phyloP scores from a whole-genome alignment of 2,797 vertebrate genomes.

The Chromis chromis region DNA sequence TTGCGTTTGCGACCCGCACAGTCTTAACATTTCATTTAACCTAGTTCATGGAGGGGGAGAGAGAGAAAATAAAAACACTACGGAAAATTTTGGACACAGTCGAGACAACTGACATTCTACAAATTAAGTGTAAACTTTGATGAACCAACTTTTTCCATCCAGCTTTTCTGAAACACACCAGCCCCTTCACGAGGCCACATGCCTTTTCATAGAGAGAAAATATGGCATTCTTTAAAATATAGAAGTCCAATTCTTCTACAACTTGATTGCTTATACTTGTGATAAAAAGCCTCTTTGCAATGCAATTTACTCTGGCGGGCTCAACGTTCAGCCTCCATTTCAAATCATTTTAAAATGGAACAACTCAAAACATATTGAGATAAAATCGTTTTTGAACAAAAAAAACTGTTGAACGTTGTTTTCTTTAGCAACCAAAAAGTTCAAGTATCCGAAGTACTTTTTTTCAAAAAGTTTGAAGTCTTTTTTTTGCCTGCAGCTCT shows the following conservation, averaged over 20 bases:
- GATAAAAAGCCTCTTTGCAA: slow-evolving; percentile 81
- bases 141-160: slow-evolving; percentile 83
- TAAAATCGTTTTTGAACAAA: slow-evolving; percentile 58
- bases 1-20: slow-evolving; percentile 92
- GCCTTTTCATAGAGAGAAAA: slow-evolving; percentile 86
- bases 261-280: slow-evolving; percentile 85
- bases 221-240: slow-evolving; percentile 85
- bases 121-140: slow-evolving; percentile 91
- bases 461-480: slow-evolving; percentile 64
- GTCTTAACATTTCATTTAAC: slow-evolving; percentile 84
- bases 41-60: slow-evolving; percentile 66
- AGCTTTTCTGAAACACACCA: slow-evolving; percentile 84
- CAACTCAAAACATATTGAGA: slow-evolving; percentile 71
- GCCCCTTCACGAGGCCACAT: slow-evolving; percentile 84
- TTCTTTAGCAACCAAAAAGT: slow-evolving; percentile 82
- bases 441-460: slow-evolving; percentile 88
- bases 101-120: slow-evolving; percentile 85
- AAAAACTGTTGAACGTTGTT: slow-evolving; percentile 72
- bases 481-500: slow-evolving; percentile 48
- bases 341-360: slow-evolving; percentile 73
- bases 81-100: slow-evolving; percentile 83
- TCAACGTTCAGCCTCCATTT: slow-evolving; percentile 78
- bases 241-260: slow-evolving; percentile 87
- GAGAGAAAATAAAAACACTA: slow-evolving; percentile 74
- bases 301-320: slow-evolving; percentile 76